Evolutionary conservation across 2,113 vertebrate species (phyloP).

Genomic region (Peucedramus taeniatus): DNA sequence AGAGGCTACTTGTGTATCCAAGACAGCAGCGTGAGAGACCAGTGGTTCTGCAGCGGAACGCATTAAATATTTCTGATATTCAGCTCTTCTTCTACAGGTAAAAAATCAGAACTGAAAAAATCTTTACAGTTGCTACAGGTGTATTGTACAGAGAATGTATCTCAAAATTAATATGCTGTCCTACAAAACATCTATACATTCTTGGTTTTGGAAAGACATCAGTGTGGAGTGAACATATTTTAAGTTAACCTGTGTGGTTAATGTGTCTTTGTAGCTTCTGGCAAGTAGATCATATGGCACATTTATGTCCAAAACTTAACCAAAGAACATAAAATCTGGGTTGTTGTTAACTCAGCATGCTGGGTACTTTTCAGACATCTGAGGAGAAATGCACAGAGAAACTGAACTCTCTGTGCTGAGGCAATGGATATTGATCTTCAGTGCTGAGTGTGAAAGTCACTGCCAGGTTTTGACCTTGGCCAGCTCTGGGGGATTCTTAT

Average conservation of each 20-base stretch:
- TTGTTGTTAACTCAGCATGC: background rate
- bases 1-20: background rate
- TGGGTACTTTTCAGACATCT: fast-evolving
- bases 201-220: background rate
- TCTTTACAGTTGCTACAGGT: background rate
- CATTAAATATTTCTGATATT: background rate
- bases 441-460: background rate
- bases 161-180: background rate
- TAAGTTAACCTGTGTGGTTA: background rate
- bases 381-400: background rate
- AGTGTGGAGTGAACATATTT: background rate
- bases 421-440: background rate
- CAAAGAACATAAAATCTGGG: background rate
- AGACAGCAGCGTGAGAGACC: background rate
- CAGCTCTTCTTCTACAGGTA: background rate
- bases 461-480: background rate
- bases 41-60: background rate
- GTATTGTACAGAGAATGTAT: background rate
- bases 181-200: background rate
- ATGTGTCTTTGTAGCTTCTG: background rate
- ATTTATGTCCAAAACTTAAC: background rate
- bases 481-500: background rate
- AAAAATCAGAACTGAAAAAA: background rate
- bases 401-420: background rate
- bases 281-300: background rate